Evolutionary conservation across 2,797 vertebrate genomes (phyloP).

Genomic region (Myotis pilosus): DNA sequence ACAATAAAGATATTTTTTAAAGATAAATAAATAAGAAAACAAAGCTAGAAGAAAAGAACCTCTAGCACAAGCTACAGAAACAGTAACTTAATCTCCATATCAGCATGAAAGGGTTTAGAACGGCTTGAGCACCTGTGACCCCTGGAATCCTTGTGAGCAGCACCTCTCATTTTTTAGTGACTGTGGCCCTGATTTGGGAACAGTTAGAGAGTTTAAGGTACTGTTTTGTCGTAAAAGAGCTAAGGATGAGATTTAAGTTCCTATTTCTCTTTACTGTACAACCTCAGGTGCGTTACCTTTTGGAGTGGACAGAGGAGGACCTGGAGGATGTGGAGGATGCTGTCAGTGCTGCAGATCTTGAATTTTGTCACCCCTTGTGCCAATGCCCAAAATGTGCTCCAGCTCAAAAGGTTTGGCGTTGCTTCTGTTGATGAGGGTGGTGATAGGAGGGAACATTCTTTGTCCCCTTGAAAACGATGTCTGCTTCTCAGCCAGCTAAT

Average conservation of each 20-base stretch:
- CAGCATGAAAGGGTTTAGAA: slow-evolving; percentile 34
- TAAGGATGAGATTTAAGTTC: neutral
- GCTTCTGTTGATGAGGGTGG: neutral
- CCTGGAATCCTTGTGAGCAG: slow-evolving; percentile 28
- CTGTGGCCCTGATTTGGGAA: slow-evolving; percentile 11
- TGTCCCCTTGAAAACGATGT: neutral
- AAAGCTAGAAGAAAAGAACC: neutral
- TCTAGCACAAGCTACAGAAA: neutral
- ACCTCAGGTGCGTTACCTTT: slow-evolving; percentile 93
- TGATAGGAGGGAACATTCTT: neutral
- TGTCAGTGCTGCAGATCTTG: slow-evolving; percentile 67
- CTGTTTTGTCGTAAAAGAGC: neutral
- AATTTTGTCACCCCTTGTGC: slow-evolving; percentile 95
- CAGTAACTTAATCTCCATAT: slow-evolving; percentile 3
- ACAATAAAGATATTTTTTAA: too few species aligned
- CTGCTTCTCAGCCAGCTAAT: neutral
- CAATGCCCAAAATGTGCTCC: slow-evolving; percentile 93
- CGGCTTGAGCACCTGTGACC: slow-evolving; percentile 13
- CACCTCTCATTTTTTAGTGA: slow-evolving; percentile 49
- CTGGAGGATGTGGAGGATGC: slow-evolving; percentile 86
- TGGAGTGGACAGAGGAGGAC: slow-evolving; percentile 96
- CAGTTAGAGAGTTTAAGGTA: neutral
- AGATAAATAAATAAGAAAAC: too few species aligned
- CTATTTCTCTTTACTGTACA: neutral
- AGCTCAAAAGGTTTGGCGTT: slow-evolving; percentile 88